Percentiles rank a stretch among this genome's conserved stretches.
Evolutionary conservation across 2,797 vertebrate species (phyloP).

Genomic region (Acipenser transmontanus): DNA sequence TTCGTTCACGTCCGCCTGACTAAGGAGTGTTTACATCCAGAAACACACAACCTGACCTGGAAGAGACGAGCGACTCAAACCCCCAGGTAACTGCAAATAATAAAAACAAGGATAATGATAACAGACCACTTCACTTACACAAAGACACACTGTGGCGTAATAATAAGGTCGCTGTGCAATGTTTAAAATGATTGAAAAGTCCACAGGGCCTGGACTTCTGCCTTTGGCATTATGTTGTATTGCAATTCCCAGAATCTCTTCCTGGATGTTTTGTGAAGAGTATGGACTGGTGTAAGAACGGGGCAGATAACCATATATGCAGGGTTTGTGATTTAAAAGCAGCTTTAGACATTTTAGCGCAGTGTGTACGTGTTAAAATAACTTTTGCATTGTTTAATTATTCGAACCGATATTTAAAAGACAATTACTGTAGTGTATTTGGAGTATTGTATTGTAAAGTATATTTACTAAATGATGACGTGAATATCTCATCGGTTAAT

Average conservation of each 20-base stretch:
- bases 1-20: conserved; percentile 8
- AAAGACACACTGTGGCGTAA: not conserved
- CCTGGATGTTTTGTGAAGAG: not conserved
- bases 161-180: not conserved
- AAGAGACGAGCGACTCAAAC: not conserved
- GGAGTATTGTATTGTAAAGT: too few species aligned
- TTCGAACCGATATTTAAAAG: too few species aligned
- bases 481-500: too few species aligned
- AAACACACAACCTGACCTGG: not conserved
- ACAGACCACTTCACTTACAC: not conserved
- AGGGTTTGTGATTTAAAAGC: too few species aligned
- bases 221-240: not conserved
- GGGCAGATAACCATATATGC: too few species aligned
- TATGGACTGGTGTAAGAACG: not conserved
- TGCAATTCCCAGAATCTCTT: not conserved
- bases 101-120: not conserved
- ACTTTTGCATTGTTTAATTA: too few species aligned
- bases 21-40: conserved; percentile 6
- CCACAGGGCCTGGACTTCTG: not conserved
- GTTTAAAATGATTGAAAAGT: not conserved
- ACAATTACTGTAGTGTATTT: too few species aligned
- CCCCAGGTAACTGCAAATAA: not conserved
- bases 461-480: too few species aligned
- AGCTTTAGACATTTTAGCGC: too few species aligned
- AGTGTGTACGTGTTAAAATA: too few species aligned